Conservation (phyloP, 2,113 vertebrate species). For the Notarius quadriscutis region DNA sequence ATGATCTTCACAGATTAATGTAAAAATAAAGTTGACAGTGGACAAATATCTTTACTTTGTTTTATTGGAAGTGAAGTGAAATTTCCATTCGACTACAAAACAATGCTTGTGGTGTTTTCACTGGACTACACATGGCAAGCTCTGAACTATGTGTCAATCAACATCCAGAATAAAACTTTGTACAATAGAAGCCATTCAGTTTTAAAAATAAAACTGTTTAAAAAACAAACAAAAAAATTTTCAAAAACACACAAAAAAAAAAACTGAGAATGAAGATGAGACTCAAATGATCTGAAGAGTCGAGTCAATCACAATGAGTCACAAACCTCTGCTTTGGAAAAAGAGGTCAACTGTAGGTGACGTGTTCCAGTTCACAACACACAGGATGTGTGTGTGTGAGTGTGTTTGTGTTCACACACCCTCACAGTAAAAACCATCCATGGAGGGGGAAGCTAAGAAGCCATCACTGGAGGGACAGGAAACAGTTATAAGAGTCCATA, state of each 20-base stretch:
- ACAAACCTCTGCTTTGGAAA: conserved; percentile 20
- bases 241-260: conserved; percentile 72
- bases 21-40: conserved; percentile 7
- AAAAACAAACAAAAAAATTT: conserved; percentile 68
- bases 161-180: conserved; percentile 81
- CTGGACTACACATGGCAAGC: conserved; percentile 83
- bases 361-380: conserved; percentile 26
- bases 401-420: conserved; percentile 10
- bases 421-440: conserved; percentile 35
- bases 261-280: conserved; percentile 51
- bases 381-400: not conserved
- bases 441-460: conserved; percentile 2
- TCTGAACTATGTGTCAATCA: conserved; percentile 74
- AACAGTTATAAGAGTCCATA: conserved; percentile 29
- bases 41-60: conserved; percentile 50
- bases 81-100: conserved; percentile 85
- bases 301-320: conserved; percentile 2
- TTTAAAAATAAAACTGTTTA: conserved; percentile 94
- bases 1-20: not conserved
- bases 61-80: conserved; percentile 87
- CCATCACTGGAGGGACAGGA: conserved; percentile 23
- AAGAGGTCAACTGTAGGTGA: conserved; percentile 15
- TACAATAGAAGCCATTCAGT: conserved; percentile 90
- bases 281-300: conserved; percentile 33
- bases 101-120: conserved; percentile 66